A percentile compares a stretch with the other conserved stretches of the same genome.
Evolutionary conservation across 2,888 invertebrate genomes (phyloP).

Genomic region (Liodrosophila aerea): DNA sequence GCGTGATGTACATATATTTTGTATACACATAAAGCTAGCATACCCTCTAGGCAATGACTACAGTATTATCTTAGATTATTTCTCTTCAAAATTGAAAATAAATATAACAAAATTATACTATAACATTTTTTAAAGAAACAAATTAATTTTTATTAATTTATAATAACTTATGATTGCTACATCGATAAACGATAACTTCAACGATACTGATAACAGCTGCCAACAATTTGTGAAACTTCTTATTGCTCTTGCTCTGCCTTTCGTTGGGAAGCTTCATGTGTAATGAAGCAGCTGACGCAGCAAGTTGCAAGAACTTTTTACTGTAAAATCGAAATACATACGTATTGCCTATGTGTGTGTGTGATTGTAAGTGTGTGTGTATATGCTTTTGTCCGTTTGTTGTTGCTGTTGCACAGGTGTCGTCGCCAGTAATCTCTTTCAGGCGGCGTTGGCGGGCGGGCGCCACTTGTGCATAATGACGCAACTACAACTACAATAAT

Average conservation of each 20-base stretch:
- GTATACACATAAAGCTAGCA: no score
- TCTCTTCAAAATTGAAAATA: no score
- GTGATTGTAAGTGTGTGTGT: neutral
- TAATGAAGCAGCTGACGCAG: conserved; percentile 77
- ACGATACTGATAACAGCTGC: neutral
- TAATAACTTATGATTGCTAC: no score
- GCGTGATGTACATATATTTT: no score
- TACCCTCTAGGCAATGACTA: no score
- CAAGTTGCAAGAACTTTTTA: conserved; percentile 64
- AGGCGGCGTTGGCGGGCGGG: conserved; percentile 54
- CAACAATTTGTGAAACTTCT: conserved; percentile 29
- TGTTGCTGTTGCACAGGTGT: conserved; percentile 67
- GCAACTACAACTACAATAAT: conserved; percentile 39
- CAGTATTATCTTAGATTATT: no score
- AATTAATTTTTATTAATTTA: no score
- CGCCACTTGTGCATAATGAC: conserved; percentile 76
- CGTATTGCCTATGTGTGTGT: conserved; percentile 1
- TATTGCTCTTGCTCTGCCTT: conserved; percentile 20
- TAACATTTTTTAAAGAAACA: no score
- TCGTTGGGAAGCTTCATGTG: conserved; percentile 55
- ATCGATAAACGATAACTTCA: no score
- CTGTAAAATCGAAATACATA: conserved; percentile 36
- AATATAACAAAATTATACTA: no score
- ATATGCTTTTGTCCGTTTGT: conserved; percentile 34
- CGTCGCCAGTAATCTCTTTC: conserved; percentile 74